Evolutionary conservation across 2,797 vertebrate species (phyloP), one percentile per base, ranked within the genome.

Genomic region (Pristis pectinata): DNA sequence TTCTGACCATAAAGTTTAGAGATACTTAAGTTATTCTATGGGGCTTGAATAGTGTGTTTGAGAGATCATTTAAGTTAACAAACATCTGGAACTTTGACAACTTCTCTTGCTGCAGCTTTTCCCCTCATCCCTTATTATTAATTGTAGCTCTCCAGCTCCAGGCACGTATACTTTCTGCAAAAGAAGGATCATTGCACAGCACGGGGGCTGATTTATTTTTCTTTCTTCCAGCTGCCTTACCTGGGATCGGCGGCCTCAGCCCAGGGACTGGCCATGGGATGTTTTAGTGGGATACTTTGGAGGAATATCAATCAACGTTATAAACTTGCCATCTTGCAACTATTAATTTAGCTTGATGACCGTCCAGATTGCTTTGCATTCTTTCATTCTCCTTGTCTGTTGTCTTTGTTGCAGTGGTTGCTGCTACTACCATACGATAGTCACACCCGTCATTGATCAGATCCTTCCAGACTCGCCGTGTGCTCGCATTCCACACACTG

Each of bases 371-470:
- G 49, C 19, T 87, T 61, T 37, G 9, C 8, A 59, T 67, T 82
- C 94, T 74, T 77, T 56, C 74, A 59, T 94, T 10, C 7, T 95
- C 0, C 95, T 2, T 37, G 34, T 77, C 64, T 3, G 8, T 91
- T 41, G 59, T 91, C n/a, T 91, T 61, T 67, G n/a, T 95, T 93
- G 44, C 96, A 99, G 99, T 0, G 99, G 99, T 6, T 98, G 98
- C 95, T 99, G 99, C 96, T 99, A 99, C 97, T 99, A 99, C 96
- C 98, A 98, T 97, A 98, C 97, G 76, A 97, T 99, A 93, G 97
- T 99, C 96, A 99, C 98, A 0, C 98, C 98, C 0, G 98, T 98
- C 95, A 97, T 98, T 0, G 97, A 98, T 95, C 97, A 97, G 96
- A 97, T 98, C 0, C 96, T 98, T 94, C 98, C 98, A 0, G 98